Conservation (phyloP, 2,797 vertebrate species). For the Sebastes matsubarae region DNA sequence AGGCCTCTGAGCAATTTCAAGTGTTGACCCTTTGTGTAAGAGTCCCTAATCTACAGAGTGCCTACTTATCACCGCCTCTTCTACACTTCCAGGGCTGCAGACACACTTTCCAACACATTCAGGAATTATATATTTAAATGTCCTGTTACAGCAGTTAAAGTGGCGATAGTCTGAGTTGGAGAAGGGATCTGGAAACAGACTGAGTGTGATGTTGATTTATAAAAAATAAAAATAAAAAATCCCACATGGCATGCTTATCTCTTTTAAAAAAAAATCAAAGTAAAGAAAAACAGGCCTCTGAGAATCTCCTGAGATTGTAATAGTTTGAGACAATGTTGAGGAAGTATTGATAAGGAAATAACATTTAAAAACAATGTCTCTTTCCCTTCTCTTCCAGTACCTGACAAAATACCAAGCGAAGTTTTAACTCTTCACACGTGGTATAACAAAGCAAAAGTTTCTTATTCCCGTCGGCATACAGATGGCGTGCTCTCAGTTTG, state of each 20-base stretch:
- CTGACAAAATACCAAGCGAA: background rate
- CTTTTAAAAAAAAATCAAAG: background rate
- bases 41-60: slow-evolving; percentile 41
- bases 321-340: slow-evolving; percentile 1
- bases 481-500: background rate
- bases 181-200: background rate
- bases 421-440: background rate
- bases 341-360: background rate
- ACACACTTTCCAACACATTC: slow-evolving; percentile 12
- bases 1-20: slow-evolving; percentile 19
- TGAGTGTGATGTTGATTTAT: no score
- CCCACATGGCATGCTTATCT: background rate
- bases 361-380: background rate
- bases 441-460: background rate
- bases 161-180: background rate
- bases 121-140: slow-evolving; percentile 29
- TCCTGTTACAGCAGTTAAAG: background rate
- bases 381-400: background rate
- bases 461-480: background rate
- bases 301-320: background rate
- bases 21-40: slow-evolving; percentile 44
- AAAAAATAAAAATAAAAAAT: background rate
- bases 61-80: slow-evolving; percentile 27
- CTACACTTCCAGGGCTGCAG: background rate
- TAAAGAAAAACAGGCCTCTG: background rate